phyloP scores from a whole-genome alignment of 2,888 invertebrate species.

The Elegia similella region DNA sequence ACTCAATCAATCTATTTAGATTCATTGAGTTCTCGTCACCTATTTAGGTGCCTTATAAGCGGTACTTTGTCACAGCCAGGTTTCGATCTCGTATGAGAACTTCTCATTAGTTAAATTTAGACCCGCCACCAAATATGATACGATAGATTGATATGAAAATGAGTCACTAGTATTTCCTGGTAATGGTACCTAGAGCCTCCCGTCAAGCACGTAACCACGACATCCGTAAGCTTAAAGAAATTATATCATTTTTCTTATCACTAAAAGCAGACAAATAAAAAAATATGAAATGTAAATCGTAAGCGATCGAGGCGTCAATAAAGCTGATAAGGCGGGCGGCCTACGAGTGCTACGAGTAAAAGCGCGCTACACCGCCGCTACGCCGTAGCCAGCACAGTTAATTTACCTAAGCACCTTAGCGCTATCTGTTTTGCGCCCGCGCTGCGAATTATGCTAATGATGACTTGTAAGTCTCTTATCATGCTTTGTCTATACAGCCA shows the following conservation, averaged over 20 bases:
- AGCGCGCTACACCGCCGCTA: constrained; percentile 18
- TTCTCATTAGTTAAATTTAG: no score
- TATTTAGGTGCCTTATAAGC: no score
- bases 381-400: constrained; percentile 43
- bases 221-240: neutral
- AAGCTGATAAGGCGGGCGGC: constrained; percentile 37
- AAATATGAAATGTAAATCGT: constrained; percentile 1
- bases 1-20: no score
- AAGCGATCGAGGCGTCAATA: constrained; percentile 6
- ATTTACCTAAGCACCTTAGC: constrained; percentile 78
- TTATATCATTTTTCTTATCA: neutral
- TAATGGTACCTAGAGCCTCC: no score
- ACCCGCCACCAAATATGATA: no score
- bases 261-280: neutral
- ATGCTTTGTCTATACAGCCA: constrained; percentile 62
- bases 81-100: no score
- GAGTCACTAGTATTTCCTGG: no score
- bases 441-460: constrained; percentile 73
- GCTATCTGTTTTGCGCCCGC: constrained; percentile 74
- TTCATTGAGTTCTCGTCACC: no score
- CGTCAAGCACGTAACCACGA: no score
- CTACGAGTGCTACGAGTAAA: constrained; percentile 35
- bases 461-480: constrained; percentile 74
- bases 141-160: no score
- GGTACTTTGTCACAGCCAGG: no score